Percentiles rank a stretch among this genome's conserved stretches.
These are phyloP conservation scores for Noturus placidus DNA, from an alignment of 2,113 vertebrate genomes.

Conservation along the genomic window DNA sequence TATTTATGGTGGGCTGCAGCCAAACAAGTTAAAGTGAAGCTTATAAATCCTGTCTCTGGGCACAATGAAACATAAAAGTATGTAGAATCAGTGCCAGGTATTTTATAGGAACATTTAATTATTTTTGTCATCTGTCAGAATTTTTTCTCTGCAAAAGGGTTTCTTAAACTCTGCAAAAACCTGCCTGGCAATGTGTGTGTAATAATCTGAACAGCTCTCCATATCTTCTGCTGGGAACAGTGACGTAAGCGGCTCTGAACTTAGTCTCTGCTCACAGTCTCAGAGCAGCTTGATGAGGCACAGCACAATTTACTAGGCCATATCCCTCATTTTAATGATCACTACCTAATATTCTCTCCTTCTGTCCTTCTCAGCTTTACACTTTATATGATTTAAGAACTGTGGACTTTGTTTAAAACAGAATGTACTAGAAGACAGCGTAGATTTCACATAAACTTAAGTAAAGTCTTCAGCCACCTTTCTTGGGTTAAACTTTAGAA, in stretches of 20 bases:
- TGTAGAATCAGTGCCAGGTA: constrained; percentile 12
- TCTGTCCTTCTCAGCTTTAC: not conserved
- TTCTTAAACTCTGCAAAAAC: constrained; percentile 61
- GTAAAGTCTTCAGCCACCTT: not conserved
- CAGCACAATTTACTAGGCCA: constrained; percentile 40
- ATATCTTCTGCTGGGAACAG: constrained; percentile 60
- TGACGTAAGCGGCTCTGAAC: constrained; percentile 47
- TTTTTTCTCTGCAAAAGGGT: too few species aligned
- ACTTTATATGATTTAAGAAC: not conserved
- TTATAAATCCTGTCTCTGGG: constrained; percentile 16
- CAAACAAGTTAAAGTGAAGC: not conserved
- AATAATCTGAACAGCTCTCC: constrained; percentile 62
- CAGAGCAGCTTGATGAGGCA: constrained; percentile 27
- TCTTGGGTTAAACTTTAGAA: not conserved
- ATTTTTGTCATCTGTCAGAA: constrained; percentile 34
- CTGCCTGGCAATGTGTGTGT: constrained; percentile 62
- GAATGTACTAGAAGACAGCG: not conserved
- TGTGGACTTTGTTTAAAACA: not conserved
- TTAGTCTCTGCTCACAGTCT: constrained; percentile 32
- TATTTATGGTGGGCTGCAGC: constrained; percentile 16
- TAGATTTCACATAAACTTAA: not conserved
- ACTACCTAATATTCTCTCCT: not conserved
- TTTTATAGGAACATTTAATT: constrained; percentile 6
- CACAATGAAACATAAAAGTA: constrained; percentile 30
- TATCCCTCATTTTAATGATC: constrained; percentile 39